phyloP scores from a whole-genome alignment of 64 coral and sea anemone species.

The Actinia tenebrosa region DNA sequence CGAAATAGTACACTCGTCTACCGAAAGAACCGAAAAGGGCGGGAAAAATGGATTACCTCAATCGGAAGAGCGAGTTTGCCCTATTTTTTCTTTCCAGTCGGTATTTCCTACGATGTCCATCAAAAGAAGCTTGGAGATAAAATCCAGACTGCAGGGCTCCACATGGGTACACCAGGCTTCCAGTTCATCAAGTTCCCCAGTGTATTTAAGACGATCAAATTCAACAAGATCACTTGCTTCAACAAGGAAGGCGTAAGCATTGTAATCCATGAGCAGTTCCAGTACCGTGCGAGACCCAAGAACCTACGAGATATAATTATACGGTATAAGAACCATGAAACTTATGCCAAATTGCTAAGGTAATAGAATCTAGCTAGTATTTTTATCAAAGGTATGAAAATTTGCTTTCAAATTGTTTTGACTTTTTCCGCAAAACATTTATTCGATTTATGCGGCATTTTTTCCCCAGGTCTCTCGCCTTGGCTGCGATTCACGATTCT shows the following conservation, averaged over 20 bases:
- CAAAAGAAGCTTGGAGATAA: slow-evolving; percentile 33
- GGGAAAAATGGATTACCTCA: too few species aligned
- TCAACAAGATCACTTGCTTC: slow-evolving; percentile 32
- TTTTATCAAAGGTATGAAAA: too few species aligned
- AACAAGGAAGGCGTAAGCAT: slow-evolving; percentile 57
- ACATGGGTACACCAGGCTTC: slow-evolving; percentile 37
- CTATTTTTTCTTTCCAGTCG: not conserved
- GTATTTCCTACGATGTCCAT: slow-evolving; percentile 15
- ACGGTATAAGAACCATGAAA: slow-evolving; percentile 34
- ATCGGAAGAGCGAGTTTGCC: too few species aligned
- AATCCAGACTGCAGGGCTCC: slow-evolving; percentile 37
- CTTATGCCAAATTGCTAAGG: slow-evolving; percentile 51
- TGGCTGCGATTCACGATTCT: slow-evolving; percentile 66
- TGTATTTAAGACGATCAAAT: slow-evolving; percentile 56
- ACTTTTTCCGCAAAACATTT: too few species aligned
- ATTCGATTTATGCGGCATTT: too few species aligned
- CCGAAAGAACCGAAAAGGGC: too few species aligned
- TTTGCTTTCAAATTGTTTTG: too few species aligned
- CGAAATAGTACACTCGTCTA: too few species aligned
- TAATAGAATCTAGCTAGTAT: not conserved
- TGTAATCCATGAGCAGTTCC: slow-evolving; percentile 25
- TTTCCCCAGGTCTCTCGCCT: slow-evolving; percentile 40
- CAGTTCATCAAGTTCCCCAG: slow-evolving; percentile 67
- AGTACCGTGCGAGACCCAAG: slow-evolving; percentile 51
- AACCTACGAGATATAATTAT: slow-evolving; percentile 31